Conservation (phyloP, 2,888 invertebrate species). For the Nemoura dubitans region DNA sequence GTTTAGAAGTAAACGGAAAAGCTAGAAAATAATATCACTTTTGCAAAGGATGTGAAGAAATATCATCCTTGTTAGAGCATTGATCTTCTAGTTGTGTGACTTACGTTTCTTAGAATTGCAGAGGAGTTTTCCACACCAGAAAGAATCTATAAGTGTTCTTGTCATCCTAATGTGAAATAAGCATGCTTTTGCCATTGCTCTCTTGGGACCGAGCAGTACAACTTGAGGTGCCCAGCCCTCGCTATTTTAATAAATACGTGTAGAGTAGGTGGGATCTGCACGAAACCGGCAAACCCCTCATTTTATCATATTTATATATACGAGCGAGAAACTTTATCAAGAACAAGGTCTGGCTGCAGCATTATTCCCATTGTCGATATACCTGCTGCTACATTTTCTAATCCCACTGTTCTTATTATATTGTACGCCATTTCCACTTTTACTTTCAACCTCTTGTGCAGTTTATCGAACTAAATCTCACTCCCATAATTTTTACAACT, state of each 20-base stretch:
- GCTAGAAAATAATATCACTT: neutral
- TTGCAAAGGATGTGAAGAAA: constrained; percentile 7
- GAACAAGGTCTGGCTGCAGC: neutral
- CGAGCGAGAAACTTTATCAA: neutral
- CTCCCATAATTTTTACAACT: neutral
- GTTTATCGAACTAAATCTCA: neutral
- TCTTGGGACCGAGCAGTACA: neutral
- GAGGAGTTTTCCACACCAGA: neutral
- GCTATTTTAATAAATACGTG: neutral
- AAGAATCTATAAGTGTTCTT: neutral
- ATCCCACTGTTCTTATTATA: neutral
- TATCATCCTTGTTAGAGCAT: neutral
- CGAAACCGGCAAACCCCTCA: neutral
- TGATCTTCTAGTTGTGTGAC: neutral
- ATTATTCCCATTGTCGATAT: neutral
- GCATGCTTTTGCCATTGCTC: neutral
- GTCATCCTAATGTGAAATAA: neutral
- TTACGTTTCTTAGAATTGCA: neutral
- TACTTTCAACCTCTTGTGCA: neutral
- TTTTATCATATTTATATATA: neutral
- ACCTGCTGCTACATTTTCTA: neutral
- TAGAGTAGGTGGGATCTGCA: neutral
- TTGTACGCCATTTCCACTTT: neutral
- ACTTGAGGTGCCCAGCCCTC: neutral
- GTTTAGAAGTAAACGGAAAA: neutral